A percentile compares a stretch with the other conserved stretches of the same genome.
Evolutionary conservation across 2,888 invertebrate species (phyloP).

Genomic region (Melipona beecheii): DNA sequence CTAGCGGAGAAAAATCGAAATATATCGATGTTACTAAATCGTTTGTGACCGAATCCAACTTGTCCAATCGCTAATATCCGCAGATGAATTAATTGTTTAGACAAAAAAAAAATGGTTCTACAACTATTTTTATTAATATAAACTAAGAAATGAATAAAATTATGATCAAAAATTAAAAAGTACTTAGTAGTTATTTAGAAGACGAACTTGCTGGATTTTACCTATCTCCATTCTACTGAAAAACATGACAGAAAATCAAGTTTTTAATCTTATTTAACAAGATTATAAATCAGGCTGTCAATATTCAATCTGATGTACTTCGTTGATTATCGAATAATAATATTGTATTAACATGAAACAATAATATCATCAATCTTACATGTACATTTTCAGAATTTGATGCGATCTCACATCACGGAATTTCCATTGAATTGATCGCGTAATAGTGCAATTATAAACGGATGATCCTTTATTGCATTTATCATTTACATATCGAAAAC

Average conservation of each 20-base stretch:
- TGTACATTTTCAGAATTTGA: slow-evolving; percentile 39
- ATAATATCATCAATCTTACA: slow-evolving; percentile 24
- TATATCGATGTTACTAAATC: slow-evolving; percentile 1
- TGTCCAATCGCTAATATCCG: slow-evolving; percentile 46
- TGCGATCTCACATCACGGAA: slow-evolving; percentile 51
- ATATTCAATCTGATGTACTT: neutral
- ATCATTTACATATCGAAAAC: neutral
- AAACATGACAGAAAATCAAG: neutral
- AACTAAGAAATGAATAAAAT: slow-evolving; percentile 15
- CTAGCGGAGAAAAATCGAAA: slow-evolving; percentile 39
- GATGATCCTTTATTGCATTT: slow-evolving; percentile 29
- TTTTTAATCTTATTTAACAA: neutral
- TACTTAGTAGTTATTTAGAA: slow-evolving; percentile 14
- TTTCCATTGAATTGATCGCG: slow-evolving; percentile 58
- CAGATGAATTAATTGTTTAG: slow-evolving; percentile 27
- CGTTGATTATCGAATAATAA: neutral
- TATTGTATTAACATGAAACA: slow-evolving; percentile 5
- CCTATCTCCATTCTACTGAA: neutral
- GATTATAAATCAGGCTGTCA: neutral
- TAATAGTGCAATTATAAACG: slow-evolving; percentile 45
- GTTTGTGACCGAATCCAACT: slow-evolving; percentile 1
- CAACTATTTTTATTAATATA: slow-evolving; percentile 14
- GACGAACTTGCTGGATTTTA: neutral
- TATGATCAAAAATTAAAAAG: slow-evolving; percentile 28
- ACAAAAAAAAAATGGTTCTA: neutral